phyloP scores from a whole-genome alignment of 2,797 vertebrate species.

The Pelobates cultripes region DNA sequence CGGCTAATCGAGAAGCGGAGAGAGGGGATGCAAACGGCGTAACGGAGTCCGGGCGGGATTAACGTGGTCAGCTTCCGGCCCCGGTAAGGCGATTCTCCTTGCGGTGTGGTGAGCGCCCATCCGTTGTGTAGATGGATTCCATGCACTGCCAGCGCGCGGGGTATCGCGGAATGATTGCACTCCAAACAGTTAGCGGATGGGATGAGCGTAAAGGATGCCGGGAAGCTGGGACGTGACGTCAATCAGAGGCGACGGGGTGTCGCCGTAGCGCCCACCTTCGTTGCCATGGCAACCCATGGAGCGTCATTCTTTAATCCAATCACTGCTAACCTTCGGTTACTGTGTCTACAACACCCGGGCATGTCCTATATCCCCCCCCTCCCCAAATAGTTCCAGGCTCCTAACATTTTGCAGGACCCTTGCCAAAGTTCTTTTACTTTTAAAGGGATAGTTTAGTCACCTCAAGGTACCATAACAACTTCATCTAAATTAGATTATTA shows the following conservation, averaged over 20 bases:
- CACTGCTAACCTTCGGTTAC: no score
- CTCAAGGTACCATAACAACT: no score
- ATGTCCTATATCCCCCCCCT: no score
- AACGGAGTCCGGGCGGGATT: neutral
- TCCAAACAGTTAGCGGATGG: neutral
- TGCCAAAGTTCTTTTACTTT: no score
- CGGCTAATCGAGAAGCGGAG: neutral
- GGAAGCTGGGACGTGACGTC: constrained; percentile 15
- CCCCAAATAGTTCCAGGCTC: no score
- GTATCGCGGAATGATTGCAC: neutral
- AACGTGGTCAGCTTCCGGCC: constrained; percentile 1
- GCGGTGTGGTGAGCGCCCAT: neutral
- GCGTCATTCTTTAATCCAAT: no score
- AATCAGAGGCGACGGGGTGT: no score
- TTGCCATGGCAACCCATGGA: neutral
- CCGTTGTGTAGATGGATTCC: neutral
- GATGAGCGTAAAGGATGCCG: constrained; percentile 5
- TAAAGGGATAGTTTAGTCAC: no score
- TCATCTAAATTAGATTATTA: no score
- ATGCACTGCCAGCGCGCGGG: neutral
- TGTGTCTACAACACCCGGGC: no score
- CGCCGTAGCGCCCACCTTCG: neutral
- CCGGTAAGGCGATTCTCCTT: neutral
- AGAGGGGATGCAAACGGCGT: neutral
- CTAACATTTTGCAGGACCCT: no score